These are phyloP conservation scores for Arothron firmamentum DNA, from an alignment of 2,113 vertebrate species.

Conservation along the genomic window DNA sequence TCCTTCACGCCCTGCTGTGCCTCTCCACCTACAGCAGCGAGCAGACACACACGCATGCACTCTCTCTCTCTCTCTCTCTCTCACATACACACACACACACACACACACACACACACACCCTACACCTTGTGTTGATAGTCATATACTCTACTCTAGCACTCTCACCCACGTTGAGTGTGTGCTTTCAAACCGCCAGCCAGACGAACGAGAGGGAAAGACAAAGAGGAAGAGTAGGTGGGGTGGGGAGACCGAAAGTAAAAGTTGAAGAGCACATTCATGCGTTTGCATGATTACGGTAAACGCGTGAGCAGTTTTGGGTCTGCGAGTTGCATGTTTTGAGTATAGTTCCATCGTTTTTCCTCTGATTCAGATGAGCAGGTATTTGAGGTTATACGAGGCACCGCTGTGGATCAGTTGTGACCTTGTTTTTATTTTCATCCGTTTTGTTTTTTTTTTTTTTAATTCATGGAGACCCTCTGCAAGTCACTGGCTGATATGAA, in stretches of 20 bases:
- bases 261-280: slow-evolving; percentile 40
- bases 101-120: slow-evolving; percentile 47
- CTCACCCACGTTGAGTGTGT: slow-evolving; percentile 62
- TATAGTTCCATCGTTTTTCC: slow-evolving; percentile 3
- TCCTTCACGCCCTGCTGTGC: slow-evolving; percentile 71
- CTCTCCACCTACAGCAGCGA: slow-evolving; percentile 65
- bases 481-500: too few relatives aligned
- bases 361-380: not conserved
- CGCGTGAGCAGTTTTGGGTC: not conserved
- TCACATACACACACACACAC: slow-evolving; percentile 45
- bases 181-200: slow-evolving; percentile 60
- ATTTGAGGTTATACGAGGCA: not conserved
- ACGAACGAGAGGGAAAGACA: slow-evolving; percentile 62
- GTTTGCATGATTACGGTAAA: slow-evolving; percentile 37
- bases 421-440: not conserved
- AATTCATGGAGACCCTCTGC: too few relatives aligned
- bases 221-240: slow-evolving; percentile 44
- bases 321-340: not conserved
- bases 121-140: slow-evolving; percentile 66
- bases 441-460: too few relatives aligned
- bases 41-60: slow-evolving; percentile 40
- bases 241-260: slow-evolving; percentile 55
- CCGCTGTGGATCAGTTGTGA: not conserved
- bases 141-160: slow-evolving; percentile 66
- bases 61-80: too few relatives aligned